These are phyloP conservation scores for Dynastes grantii DNA, from an alignment of 2,888 invertebrate genomes.

Conservation along the genomic window DNA sequence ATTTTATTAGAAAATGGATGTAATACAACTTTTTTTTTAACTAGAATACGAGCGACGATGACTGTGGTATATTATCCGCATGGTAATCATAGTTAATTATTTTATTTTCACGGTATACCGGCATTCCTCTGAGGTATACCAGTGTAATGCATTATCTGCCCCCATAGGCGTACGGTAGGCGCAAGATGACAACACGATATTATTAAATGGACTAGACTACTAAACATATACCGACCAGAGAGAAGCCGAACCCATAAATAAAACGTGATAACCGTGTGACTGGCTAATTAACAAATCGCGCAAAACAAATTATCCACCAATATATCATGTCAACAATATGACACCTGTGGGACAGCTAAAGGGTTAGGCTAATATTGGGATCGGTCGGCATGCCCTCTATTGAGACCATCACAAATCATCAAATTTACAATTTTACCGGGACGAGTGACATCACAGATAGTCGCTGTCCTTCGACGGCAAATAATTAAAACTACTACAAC, in stretches of 20 bases:
- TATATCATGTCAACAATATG: constrained; percentile 60
- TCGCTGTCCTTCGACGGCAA: constrained; percentile 8
- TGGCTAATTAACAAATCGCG: constrained; percentile 69
- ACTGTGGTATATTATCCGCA: constrained; percentile 24
- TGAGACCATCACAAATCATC: constrained; percentile 59
- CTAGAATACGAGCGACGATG: constrained; percentile 2
- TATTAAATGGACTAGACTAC: constrained; percentile 38
- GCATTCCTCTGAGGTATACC: constrained; percentile 38
- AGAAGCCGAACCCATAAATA: constrained; percentile 50
- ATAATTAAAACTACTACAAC: constrained; percentile 38
- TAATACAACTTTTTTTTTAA: constrained; percentile 30
- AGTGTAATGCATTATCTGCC: constrained; percentile 3
- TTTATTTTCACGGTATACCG: constrained; percentile 22
- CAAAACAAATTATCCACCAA: constrained; percentile 61
- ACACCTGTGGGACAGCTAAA: constrained; percentile 59
- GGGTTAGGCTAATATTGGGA: constrained; percentile 55
- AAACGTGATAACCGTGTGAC: constrained; percentile 54
- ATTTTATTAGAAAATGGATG: constrained; percentile 9
- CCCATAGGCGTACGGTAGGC: neutral
- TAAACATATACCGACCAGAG: constrained; percentile 35
- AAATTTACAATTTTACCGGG: constrained; percentile 55
- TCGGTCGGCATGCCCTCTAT: constrained; percentile 54
- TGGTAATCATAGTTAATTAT: constrained; percentile 45
- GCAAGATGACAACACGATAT: constrained; percentile 35
- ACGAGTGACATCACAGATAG: neutral